Evolutionary conservation across 2,797 vertebrate species (phyloP), one percentile per base, ranked within the genome.

Genomic region (Margarornis squamiger): DNA sequence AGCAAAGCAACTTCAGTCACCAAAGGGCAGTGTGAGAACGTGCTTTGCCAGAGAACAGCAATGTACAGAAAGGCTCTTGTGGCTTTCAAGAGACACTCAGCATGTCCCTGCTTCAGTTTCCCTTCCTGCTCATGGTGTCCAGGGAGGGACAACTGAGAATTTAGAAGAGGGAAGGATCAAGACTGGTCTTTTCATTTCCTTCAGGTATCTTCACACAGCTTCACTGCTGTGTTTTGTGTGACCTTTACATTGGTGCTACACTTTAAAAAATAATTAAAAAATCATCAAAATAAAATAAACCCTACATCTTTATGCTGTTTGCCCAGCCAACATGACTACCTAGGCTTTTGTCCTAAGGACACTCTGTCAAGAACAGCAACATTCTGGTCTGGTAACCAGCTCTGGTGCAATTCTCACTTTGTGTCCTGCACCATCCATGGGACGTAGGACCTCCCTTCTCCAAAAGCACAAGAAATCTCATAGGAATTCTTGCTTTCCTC

Each of bases 321-420:
- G 52, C 26, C 79, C 57, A 22, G 22, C 49, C 34, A 75, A 2
- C 6, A 7, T 1, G 6, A 65, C 55, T 13, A 13, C 11, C 26
- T 22, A 73, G 30, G n/a, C 20, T 52, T 66, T 48, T 82, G 19
- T 43, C 61, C 43, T 21, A 23, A 63, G 13, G 27, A 41, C 18
- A 39, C 16, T 0, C 0, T 1, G 4, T 4, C 55, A 73, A 18
- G 34, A 39, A 9, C 30, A 74, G 26, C 36, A 36, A 54, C 19
- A 36, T 62, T 77, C 20, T 3, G 3, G 21, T 41, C 36, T 74
- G 52, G 36, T 10, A 30, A 22, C 10, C 3, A 1, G 32, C 23
- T 71, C 30, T 22, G 18, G 9, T 49, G 3, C 16, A 30, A 39
- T n/a, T 61, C 27, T 58, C 29, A n/a, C 11, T 66, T 57, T 43